Percentiles rank a stretch among this genome's conserved stretches.
Evolutionary conservation across 2,113 vertebrate species (phyloP).

Genomic region (Dinomys branickii): DNA sequence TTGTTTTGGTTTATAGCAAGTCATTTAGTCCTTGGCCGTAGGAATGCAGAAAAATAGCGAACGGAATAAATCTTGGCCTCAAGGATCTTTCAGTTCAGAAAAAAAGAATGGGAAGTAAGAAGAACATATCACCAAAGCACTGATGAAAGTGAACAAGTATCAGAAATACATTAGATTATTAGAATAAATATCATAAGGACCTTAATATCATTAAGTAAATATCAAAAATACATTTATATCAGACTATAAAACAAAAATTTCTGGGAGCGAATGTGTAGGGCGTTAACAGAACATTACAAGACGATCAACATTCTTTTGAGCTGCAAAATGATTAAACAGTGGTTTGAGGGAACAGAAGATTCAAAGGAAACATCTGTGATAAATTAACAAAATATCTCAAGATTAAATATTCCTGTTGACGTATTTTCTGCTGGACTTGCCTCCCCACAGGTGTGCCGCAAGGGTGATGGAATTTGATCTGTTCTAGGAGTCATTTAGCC

Average conservation of each 20-base stretch:
- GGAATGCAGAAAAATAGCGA: background rate
- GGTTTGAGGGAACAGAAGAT: constrained; percentile 11
- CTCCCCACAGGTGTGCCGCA: background rate
- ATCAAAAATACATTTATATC: background rate
- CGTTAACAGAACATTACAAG: background rate
- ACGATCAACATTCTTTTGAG: background rate
- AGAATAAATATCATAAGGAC: background rate
- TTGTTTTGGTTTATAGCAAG: background rate
- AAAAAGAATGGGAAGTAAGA: constrained; percentile 42
- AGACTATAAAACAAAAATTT: background rate
- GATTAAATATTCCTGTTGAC: background rate
- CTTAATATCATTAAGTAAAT: background rate
- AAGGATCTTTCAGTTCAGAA: constrained; percentile 20
- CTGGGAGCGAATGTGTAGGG: background rate
- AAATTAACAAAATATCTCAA: background rate
- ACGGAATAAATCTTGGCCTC: background rate
- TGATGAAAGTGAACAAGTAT: background rate
- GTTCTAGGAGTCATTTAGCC: background rate
- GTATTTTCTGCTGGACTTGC: background rate
- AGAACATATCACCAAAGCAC: background rate
- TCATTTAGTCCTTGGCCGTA: constrained; percentile 15
- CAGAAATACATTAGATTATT: background rate
- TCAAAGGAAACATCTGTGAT: background rate
- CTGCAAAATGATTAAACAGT: background rate
- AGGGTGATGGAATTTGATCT: background rate